Evolutionary conservation across 2,888 invertebrate genomes (phyloP), one percentile per base, ranked within the genome.

Genomic region (Atrina japonica): DNA sequence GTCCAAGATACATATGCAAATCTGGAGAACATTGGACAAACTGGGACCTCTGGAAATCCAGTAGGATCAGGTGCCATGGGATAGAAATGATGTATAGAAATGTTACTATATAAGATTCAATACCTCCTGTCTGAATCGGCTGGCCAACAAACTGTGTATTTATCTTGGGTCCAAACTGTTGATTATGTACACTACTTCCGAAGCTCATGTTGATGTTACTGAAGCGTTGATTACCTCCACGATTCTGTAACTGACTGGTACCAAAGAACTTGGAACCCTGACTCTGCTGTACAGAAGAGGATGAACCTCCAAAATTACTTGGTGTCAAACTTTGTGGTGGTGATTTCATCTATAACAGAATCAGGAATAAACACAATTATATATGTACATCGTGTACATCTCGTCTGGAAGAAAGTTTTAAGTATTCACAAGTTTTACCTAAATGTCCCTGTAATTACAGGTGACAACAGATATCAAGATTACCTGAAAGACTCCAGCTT

Each of bases 311-410:
- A 61, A 75, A 70, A 59, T 65, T 78, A 35, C 56, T 75, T 60
- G 64, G 80, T 55, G 68, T 71, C 70, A 77, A 61, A 50, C 71
- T 81, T 25, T 77, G 80, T 25, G 85, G 84, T 7, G 86, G 84
- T 1, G 85, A 84, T 70, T 85, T 85, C 78, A 85, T 47, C 86
- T 86, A 70, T 2, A 81, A 77, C 18, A 27, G 66, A 56, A 41
- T 21, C n/a, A n/a, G 7, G n/a, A 18, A 49, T 11, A 23, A n/a
- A 23, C 11, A n/a, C 18, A 49, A 18, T 49, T 21, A 2, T 16
- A 27, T 25, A 52, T 52, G 6, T 1, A 14, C n/a, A 52, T n/a
- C 14, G 5, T 35, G 35, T 35, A 7, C 11, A 35, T 35, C 35
- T 35, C 5, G 11, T n/a, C n/a, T n/a, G n/a, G n/a, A n/a, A n/a